Percentiles rank a stretch among this genome's conserved stretches.
Conservation (phyloP, 2,888 invertebrate genomes). For the Synergus japonicus region DNA sequence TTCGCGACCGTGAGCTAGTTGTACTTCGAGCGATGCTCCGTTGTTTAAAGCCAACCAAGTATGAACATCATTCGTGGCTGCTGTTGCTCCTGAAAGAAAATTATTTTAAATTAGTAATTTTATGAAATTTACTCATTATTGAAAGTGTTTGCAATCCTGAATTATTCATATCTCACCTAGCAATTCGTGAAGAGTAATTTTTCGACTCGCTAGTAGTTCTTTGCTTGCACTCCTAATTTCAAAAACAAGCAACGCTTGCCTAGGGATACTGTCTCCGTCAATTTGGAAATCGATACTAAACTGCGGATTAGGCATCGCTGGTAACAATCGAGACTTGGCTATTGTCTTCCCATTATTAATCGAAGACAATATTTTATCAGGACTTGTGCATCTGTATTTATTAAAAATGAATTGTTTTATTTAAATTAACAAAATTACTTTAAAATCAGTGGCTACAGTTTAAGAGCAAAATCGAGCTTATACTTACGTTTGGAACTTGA, state of each 20-base stretch:
- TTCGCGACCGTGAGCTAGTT: constrained; percentile 74
- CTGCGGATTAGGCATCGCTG: constrained; percentile 76
- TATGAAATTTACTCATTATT: background rate
- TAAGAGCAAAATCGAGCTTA: background rate
- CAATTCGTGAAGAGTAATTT: constrained; percentile 76
- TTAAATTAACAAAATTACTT: background rate
- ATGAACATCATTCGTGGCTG: constrained; percentile 72
- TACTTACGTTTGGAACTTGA: constrained; percentile 72
- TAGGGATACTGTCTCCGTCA: constrained; percentile 75
- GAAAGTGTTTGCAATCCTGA: background rate
- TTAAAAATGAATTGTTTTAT: background rate
- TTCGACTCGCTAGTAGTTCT: constrained; percentile 77
- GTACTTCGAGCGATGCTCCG: constrained; percentile 75
- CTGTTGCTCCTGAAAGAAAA: constrained; percentile 63
- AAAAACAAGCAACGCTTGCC: constrained; percentile 77
- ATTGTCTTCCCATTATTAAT: constrained; percentile 74
- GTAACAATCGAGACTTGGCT: constrained; percentile 77
- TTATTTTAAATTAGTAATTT: background rate
- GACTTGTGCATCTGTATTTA: constrained; percentile 65
- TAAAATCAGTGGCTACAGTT: background rate
- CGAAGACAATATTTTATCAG: constrained; percentile 66
- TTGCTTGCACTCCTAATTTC: constrained; percentile 78
- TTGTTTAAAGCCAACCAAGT: constrained; percentile 76
- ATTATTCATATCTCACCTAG: constrained; percentile 71
- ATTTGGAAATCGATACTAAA: constrained; percentile 78